Percentiles rank a stretch among this genome's conserved stretches.
Conservation (phyloP, 1,140 invertebrate species). For the Delia radicum region DNA sequence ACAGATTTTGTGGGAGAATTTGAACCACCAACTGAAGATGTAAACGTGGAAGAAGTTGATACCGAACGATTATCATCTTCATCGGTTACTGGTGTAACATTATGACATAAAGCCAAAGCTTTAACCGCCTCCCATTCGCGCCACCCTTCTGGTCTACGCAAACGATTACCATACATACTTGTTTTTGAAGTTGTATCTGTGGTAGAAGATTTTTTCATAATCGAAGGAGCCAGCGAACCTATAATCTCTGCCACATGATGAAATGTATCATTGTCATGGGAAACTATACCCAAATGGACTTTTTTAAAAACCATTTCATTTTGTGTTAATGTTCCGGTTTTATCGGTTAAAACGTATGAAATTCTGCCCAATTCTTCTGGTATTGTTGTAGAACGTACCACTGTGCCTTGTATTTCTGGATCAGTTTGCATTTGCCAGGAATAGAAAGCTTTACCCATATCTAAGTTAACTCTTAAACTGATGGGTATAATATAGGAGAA, state of each 20-base stretch:
- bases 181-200: slow-evolving; percentile 41
- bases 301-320: slow-evolving; percentile 99
- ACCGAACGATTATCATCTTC: slow-evolving; percentile 60
- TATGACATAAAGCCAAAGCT: slow-evolving; percentile 95
- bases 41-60: slow-evolving; percentile 63
- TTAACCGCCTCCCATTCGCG: slow-evolving; percentile 89
- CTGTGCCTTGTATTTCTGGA: slow-evolving; percentile 87
- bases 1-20: slow-evolving; percentile 53
- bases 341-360: slow-evolving; percentile 93
- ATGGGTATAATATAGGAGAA: slow-evolving; percentile 99
- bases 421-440: slow-evolving; percentile 96
- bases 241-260: slow-evolving; percentile 53
- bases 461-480: slow-evolving; percentile 95
- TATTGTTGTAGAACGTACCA: slow-evolving; percentile 98
- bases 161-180: slow-evolving; percentile 56
- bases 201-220: slow-evolving; percentile 38
- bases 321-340: slow-evolving; percentile 97
- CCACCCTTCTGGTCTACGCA: slow-evolving; percentile 70
- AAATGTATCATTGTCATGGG: slow-evolving; percentile 85
- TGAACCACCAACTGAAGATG: slow-evolving; percentile 48
- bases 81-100: slow-evolving; percentile 97
- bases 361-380: slow-evolving; percentile 97
- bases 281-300: slow-evolving; percentile 86
- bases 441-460: slow-evolving; percentile 97
- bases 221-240: slow-evolving; percentile 53